Base-by-base conservation (phyloP, 2,888 invertebrate genomes). In the Caenorhabditis sulstoni region DNA sequence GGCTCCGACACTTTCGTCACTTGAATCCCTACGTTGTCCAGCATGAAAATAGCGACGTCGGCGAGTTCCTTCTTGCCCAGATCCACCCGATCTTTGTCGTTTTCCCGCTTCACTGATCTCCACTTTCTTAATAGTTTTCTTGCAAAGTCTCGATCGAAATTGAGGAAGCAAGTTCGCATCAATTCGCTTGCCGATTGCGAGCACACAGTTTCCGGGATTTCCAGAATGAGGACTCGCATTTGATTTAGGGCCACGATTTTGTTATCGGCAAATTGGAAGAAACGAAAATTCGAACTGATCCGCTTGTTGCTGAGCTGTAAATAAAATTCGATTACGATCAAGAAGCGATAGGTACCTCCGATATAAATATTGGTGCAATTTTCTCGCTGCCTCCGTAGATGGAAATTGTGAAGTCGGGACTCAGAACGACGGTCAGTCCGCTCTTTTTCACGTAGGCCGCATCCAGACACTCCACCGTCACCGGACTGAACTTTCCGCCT, bases 371-470 rank as follows among this genome's bases (percentile, higher is more conserved):
- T 8, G 73, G 61, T 3, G 67, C 50, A 14, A 79, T 73, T 22
- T 41, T 37, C 18, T 65, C 41, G 16, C 50, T 59, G 53, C 79
- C 79, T 44, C 68, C 74, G 29, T 59, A 65, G 52, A 79, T 61
- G 4, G 41, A 20, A 22, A 61, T 58, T 4, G 70, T 61, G 41
- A 50, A 65, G 11, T 68, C 68, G 11, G 47, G 18, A 37, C 66
- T 68, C 16, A 65, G 59, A 7, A 61, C 16, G 0, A 75, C 35
- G 2, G 79, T 79, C 11, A 79, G 5, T 20, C 79, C 79, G 20
- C 61, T 65, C n/a, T 64, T 61, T 37, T 16, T 20, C 1, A 79
- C 59, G 52, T 18, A 52, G 1, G 61, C 23, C 0, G 73, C 73
- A 58, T 79, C 79, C 2, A 58, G 29, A 29, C 79, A 79, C 4